A percentile compares a stretch with the other conserved stretches of the same genome.
phyloP scores from a whole-genome alignment of 2,888 invertebrate genomes.

The Tipula vernalis region DNA sequence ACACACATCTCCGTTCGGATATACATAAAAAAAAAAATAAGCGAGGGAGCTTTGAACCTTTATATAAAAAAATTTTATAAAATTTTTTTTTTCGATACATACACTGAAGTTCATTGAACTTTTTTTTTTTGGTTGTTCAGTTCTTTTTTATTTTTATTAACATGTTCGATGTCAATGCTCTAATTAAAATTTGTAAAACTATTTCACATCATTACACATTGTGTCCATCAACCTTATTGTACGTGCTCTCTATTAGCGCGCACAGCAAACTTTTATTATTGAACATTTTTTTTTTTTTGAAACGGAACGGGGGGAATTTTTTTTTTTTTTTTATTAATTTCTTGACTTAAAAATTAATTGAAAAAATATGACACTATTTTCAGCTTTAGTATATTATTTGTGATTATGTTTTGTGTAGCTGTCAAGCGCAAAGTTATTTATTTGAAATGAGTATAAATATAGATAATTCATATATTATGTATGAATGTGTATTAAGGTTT shows the following conservation, averaged over 20 bases:
- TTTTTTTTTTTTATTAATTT: not conserved
- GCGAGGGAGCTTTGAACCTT: not conserved
- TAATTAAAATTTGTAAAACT: not conserved
- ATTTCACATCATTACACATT: not conserved
- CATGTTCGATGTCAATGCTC: not conserved
- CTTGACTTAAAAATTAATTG: constrained; percentile 1
- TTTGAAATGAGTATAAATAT: not conserved
- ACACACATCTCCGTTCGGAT: not conserved
- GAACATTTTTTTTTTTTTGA: not conserved
- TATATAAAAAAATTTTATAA: not conserved
- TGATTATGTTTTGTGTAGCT: constrained; percentile 4
- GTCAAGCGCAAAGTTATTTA: not conserved
- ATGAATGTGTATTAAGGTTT: not conserved
- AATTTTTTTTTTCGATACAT: not conserved
- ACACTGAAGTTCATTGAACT: not conserved
- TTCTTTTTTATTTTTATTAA: not conserved
- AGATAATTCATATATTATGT: not conserved
- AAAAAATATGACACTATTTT: constrained; percentile 1
- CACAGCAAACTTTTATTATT: not conserved
- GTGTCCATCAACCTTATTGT: not conserved
- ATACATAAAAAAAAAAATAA: not conserved
- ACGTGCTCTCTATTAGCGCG: not conserved
- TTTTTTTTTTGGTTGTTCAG: not conserved
- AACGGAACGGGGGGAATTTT: not conserved
- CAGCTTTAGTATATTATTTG: not conserved